phyloP scores from a whole-genome alignment of 2,888 invertebrate genomes.

The Drosophila nr. perissopoda region DNA sequence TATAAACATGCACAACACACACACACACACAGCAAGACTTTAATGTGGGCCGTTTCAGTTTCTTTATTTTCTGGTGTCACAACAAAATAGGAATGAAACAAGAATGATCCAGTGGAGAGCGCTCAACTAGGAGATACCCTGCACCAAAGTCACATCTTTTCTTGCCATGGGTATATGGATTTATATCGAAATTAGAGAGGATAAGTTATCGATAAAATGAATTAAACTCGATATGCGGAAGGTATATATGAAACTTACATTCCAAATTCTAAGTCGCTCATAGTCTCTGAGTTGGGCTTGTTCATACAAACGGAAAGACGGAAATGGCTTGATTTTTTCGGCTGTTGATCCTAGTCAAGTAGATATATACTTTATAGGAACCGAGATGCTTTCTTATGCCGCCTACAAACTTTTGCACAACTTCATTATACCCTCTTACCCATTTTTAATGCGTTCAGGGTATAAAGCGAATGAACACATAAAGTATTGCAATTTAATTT shows the following conservation, averaged over 20 bases:
- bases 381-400: neutral
- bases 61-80: constrained; percentile 52
- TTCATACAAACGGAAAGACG: neutral
- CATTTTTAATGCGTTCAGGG: neutral
- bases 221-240: neutral
- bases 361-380: neutral
- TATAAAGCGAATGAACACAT: constrained; percentile 26
- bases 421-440: neutral
- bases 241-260: neutral
- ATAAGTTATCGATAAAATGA: neutral
- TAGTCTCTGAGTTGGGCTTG: neutral
- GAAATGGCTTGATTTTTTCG: neutral
- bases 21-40: constrained; percentile 16
- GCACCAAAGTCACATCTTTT: neutral
- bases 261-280: neutral
- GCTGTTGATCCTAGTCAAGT: neutral
- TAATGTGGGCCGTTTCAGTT: constrained; percentile 49
- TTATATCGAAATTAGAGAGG: neutral
- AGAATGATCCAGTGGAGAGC: no score
- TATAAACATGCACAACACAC: constrained; percentile 44
- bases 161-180: neutral
- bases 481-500: constrained; percentile 79
- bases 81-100: constrained; percentile 24
- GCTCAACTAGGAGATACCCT: neutral
- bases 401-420: neutral